Evolutionary conservation across 2,113 vertebrate genomes (phyloP), one percentile per base, ranked within the genome.

Genomic region (Sorex fumeus): DNA sequence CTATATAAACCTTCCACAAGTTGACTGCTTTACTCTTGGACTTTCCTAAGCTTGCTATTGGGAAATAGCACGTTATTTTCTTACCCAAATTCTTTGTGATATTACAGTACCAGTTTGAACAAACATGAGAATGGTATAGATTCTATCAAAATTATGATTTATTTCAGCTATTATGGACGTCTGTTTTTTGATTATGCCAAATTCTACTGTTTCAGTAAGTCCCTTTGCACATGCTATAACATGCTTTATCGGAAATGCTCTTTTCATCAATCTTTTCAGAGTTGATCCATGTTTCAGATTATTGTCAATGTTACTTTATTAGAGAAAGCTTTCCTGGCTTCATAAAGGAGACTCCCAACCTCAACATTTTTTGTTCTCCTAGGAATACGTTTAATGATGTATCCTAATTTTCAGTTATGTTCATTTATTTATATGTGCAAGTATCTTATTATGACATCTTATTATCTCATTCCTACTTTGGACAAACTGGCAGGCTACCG

Each of bases 371-470:
- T 69, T 47, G 8, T 12, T 28, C 1, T 6, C 21, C 75, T 81
- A 28, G 27, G 64, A 45, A n/a, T 75, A 86, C 87, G 21, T 80
- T 94, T 91, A 23, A 76, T 53, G 82, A 19, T 19, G 50, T 85
- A 67, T 74, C 8, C 19, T 28, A 80, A 75, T 34, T 71, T 85
- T 82, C 67, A 87, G 8, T 80, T 81, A 67, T 43, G 87, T 89
- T 78, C 21, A 84, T 91, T 86, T 85, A 30, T 70, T 4, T 78
- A 32, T 74, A 28, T 72, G 27, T 67, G 8, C 3, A 32, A n/a
- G n/a, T n/a, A n/a, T n/a, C n/a, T n/a, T n/a, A n/a, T n/a, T n/a
- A n/a, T n/a, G n/a, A n/a, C n/a, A n/a, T n/a, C n/a, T n/a, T n/a
- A n/a, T n/a, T n/a, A n/a, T n/a, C n/a, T n/a, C n/a, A n/a, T n/a